phyloP scores from a whole-genome alignment of 2,113 vertebrate genomes.

The Terrapene triunguis region DNA sequence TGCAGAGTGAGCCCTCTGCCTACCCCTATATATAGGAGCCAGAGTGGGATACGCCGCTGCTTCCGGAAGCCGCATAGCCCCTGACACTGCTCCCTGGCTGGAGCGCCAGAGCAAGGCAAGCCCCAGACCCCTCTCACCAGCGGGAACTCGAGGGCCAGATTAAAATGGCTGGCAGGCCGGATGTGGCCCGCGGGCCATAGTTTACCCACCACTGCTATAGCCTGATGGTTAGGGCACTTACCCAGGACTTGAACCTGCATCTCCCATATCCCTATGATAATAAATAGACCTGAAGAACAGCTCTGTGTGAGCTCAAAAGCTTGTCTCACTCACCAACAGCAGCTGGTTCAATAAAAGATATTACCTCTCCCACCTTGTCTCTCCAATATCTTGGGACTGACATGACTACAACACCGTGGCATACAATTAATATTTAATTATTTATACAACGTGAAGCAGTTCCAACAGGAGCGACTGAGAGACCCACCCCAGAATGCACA shows the following conservation, averaged over 20 bases:
- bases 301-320: not conserved
- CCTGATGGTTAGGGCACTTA: not conserved
- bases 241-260: not conserved
- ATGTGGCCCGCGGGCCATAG: too few species aligned
- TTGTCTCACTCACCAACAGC: not conserved
- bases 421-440: not conserved
- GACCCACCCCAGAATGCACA: not conserved
- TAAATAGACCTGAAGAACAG: not conserved
- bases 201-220: not conserved
- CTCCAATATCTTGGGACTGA: not conserved
- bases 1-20: too few species aligned
- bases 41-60: too few species aligned
- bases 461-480: not conserved
- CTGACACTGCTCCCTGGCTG: too few species aligned
- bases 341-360: not conserved
- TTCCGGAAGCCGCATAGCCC: too few species aligned
- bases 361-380: not conserved
- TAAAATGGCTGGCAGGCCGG: too few species aligned
- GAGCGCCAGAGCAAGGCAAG: too few species aligned
- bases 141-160: too few species aligned
- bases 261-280: not conserved
- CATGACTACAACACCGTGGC: not conserved
- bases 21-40: too few species aligned
- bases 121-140: too few species aligned
- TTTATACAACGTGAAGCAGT: not conserved